Conservation (phyloP, 2,888 invertebrate species). For the Sialis lutaria region DNA sequence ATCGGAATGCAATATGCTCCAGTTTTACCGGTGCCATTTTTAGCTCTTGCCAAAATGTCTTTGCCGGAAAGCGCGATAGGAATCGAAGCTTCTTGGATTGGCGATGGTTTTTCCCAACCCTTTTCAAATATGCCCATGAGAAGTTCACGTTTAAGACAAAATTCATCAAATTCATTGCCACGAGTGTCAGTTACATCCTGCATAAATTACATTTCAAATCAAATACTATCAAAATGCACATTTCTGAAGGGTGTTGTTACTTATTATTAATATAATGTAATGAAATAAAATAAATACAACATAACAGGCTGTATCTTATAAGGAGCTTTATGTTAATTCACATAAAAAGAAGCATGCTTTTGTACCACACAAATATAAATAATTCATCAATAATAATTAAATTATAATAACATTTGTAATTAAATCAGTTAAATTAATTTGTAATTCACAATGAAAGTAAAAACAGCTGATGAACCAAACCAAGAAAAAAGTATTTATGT, state of each 20-base stretch:
- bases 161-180: slow-evolving; percentile 99
- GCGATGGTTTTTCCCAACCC: slow-evolving; percentile 99
- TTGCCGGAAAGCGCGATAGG: slow-evolving; percentile 95
- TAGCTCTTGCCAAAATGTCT: slow-evolving; percentile 95
- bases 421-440: no score
- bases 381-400: no score
- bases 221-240: neutral
- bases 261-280: neutral
- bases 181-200: slow-evolving; percentile 98
- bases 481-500: no score
- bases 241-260: neutral
- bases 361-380: no score
- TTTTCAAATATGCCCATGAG: slow-evolving; percentile 99
- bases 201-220: slow-evolving; percentile 7
- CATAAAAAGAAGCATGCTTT: no score
- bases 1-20: slow-evolving; percentile 99
- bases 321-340: no score
- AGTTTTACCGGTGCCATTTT: slow-evolving; percentile 99
- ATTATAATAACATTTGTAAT: no score
- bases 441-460: no score
- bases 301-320: no score
- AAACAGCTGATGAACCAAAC: no score
- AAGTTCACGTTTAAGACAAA: slow-evolving; percentile 90
- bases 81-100: slow-evolving; percentile 98
- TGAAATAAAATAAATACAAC: neutral